Base-by-base conservation (phyloP, 2,797 vertebrate species). In the Acanthurus lineatus region DNA sequence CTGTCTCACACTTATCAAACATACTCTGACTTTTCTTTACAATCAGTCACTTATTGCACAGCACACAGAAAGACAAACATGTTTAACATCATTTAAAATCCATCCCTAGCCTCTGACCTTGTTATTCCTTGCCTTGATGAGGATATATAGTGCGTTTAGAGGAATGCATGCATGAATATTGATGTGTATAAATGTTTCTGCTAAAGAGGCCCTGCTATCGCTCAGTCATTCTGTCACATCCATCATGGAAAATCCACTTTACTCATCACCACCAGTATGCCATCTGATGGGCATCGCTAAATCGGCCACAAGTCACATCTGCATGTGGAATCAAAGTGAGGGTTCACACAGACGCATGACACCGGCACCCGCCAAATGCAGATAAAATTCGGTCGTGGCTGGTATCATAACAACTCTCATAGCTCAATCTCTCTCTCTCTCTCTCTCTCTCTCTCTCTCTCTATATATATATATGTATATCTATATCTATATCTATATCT, bases 211-310 rank as follows among this genome's bases (percentile, higher is more conserved):
- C 67, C 76, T 69, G 61, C 62, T 14, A 91, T 89, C 85, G 51
- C 81, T 76, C 86, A 82, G 73, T 73, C 47, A 17, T 76, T 86
- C 78, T 91, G 89, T 87, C 89, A 90, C 88, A 93, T 93, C 88
- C 87, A 91, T 94, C 90, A 92, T 12, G 20, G 68, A 75, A 89
- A 94, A 93, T 88, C 87, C 84, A 92, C 89, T 93, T 92, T 87
- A 80, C 81, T 81, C 77, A 82, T 90, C 85, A 87, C 67, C 78
- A 79, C 71, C 59, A 51, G 59, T 60, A 53, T 69, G 83, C 59
- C 71, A 74, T 81, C 77, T 62, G 67, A 88, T 82, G 79, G 87
- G 66, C 76, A 71, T 66, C 71, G 73, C 73, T 79, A 69, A 78
- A 80, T 66, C 28, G 73, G 61, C 73, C 71, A 58, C 61, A 53